Evolutionary conservation across 2,888 invertebrate species (phyloP).

Genomic region (Pseudococcus longispinus): DNA sequence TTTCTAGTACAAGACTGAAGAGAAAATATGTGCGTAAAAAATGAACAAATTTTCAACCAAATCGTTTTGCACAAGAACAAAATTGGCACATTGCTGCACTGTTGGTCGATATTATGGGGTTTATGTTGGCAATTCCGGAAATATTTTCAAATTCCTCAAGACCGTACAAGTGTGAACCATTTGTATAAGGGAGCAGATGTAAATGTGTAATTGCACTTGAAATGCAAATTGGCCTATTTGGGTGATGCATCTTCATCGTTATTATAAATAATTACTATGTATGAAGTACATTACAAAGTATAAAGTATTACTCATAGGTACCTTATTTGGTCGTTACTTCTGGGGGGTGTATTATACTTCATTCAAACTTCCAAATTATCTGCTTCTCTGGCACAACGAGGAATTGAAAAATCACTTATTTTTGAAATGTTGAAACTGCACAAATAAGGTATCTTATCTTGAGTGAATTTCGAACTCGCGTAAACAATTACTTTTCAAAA

Average conservation of each 20-base stretch:
- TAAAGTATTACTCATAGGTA: no score
- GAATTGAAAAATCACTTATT: no score
- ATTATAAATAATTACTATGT: no score
- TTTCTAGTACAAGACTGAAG: neutral
- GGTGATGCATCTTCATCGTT: neutral
- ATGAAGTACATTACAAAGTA: no score
- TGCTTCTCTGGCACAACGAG: no score
- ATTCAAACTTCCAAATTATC: no score
- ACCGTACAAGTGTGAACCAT: neutral
- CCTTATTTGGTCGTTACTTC: no score
- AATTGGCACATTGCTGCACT: neutral
- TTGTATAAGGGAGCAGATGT: neutral
- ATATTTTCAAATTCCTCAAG: neutral
- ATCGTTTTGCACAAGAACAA: neutral
- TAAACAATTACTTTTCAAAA: no score
- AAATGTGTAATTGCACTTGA: neutral
- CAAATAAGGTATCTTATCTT: no score
- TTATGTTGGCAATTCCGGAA: conserved; percentile 9
- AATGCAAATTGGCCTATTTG: neutral
- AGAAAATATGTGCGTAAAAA: neutral
- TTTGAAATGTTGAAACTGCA: no score
- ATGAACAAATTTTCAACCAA: neutral
- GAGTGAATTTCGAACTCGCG: no score
- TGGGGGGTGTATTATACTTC: no score
- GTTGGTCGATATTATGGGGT: neutral